Evolutionary conservation across 1,140 invertebrate genomes (phyloP), one percentile per base, ranked within the genome.

Genomic region (Agrypnia vestita): DNA sequence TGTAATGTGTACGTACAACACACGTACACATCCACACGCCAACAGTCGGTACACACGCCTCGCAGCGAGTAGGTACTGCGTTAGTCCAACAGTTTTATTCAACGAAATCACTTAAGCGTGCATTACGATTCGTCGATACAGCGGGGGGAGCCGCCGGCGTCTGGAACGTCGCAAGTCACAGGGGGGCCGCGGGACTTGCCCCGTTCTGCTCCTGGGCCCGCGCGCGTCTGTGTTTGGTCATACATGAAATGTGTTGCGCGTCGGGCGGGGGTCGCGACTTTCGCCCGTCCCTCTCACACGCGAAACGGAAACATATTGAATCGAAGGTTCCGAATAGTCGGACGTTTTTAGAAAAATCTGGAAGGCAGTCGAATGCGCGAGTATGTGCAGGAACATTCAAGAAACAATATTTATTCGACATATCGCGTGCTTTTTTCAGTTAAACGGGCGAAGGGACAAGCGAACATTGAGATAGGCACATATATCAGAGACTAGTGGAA

Each of bases 121-220:
- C 73, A 76, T 35, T 82, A 78, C 80, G 77, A 82, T 82, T 82
- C 80, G 80, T 79, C 76, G 80, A 82, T 82, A 82, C 21, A 61
- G 51, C 76, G 56, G 51, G 74, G 80, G 51, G 56, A 44, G 25
- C 46, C 59, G 44, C 15, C 25, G 46, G 47, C 43, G 67, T 19
- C 0, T 21, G 59, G 51, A 76, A 61, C 15, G 80, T 43, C 61
- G n/a, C 56, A 80, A 67, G 71, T 76, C 56, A 21, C 49, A 15
- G 19, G 17, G 11, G 25, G 12, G 12, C 10, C n/a, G 15, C 6
- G 51, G 43, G 56, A 49, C 25, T 71, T 76, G 12, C 15, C 43
- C 11, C 79, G 35, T 76, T 72, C 19, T 17, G 49, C 15, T 44
- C 12, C 59, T 13, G 21, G 11, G 9, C 71, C 35, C 12, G 47